A percentile compares a stretch with the other conserved stretches of the same genome.
Conservation (phyloP, 2,797 vertebrate species). For the Rhynchotus rufescens region DNA sequence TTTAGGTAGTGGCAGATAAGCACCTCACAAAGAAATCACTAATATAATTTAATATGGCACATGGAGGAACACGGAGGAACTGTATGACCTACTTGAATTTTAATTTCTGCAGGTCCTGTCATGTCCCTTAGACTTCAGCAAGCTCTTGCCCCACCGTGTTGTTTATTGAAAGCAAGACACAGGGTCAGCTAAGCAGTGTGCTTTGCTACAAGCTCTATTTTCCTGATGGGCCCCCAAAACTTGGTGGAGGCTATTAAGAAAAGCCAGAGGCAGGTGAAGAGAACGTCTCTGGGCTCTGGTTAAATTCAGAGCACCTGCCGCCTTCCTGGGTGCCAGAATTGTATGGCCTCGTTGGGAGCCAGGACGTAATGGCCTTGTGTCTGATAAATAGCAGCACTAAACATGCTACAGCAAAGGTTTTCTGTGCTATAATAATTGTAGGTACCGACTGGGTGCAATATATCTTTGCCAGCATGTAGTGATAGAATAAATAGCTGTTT, state of each 20-base stretch:
- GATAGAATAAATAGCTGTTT: conserved; percentile 68
- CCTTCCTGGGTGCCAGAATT: conserved; percentile 57
- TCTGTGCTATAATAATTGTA: conserved; percentile 76
- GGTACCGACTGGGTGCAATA: conserved; percentile 67
- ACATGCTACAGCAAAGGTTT: conserved; percentile 74
- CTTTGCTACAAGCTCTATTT: not conserved
- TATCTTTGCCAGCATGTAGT: conserved; percentile 57
- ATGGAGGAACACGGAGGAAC: not conserved
- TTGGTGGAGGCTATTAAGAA: not conserved
- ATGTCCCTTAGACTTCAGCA: not conserved
- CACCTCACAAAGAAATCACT: not conserved
- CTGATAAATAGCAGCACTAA: conserved; percentile 76
- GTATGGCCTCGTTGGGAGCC: conserved; percentile 60
- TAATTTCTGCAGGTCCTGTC: not conserved
- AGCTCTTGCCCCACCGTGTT: not conserved
- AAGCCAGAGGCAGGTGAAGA: conserved; percentile 16
- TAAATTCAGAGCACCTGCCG: conserved; percentile 66
- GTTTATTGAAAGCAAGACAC: not conserved
- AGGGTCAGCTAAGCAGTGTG: not conserved
- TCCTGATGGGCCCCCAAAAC: not conserved
- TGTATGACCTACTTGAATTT: not conserved
- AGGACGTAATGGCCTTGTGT: conserved; percentile 70
- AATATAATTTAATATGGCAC: not conserved
- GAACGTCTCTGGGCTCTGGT: conserved; percentile 29
- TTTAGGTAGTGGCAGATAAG: not conserved